Percentiles rank a stretch among this genome's conserved stretches.
Evolutionary conservation across 2,797 vertebrate genomes (phyloP).

Genomic region (Selene dorsalis): DNA sequence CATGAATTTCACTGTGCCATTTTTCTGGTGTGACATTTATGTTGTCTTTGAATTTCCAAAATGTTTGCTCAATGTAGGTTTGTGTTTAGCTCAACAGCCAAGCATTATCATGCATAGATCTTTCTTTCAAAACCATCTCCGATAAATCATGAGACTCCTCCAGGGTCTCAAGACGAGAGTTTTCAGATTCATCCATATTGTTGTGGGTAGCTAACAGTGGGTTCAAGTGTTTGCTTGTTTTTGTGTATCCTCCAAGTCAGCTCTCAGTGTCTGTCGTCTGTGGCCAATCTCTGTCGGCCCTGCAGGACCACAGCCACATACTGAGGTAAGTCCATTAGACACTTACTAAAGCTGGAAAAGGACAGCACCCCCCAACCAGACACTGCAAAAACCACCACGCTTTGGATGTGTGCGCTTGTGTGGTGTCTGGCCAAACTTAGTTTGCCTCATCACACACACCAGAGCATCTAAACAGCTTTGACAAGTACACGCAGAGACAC

Average conservation of each 20-base stretch:
- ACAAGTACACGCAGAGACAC: constrained; percentile 63
- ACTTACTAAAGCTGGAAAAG: constrained; percentile 58
- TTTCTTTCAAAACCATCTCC: constrained; percentile 1
- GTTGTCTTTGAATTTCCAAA: not conserved
- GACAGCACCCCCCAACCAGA: constrained; percentile 16
- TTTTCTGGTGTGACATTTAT: constrained; percentile 2
- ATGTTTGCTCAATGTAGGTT: constrained; percentile 12
- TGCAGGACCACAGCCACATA: constrained; percentile 38
- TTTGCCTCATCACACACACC: constrained; percentile 63
- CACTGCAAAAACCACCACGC: constrained; percentile 19
- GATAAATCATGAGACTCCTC: not conserved
- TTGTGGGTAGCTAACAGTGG: not conserved
- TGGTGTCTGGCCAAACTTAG: constrained; percentile 53
- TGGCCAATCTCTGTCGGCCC: constrained; percentile 19
- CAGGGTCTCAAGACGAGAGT: too few relatives aligned
- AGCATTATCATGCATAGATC: not conserved
- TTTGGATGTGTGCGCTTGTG: constrained; percentile 33
- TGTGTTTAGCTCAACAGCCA: constrained; percentile 11
- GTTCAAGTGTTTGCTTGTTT: constrained; percentile 30
- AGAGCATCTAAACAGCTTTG: constrained; percentile 65
- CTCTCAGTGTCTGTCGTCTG: constrained; percentile 38
- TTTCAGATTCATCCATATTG: constrained; percentile 8
- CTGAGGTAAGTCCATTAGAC: constrained; percentile 55
- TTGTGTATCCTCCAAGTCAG: constrained; percentile 20
- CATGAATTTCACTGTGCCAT: constrained; percentile 8